phyloP scores from a whole-genome alignment of 2,797 vertebrate genomes.

The Pseudocheirus occidentalis region DNA sequence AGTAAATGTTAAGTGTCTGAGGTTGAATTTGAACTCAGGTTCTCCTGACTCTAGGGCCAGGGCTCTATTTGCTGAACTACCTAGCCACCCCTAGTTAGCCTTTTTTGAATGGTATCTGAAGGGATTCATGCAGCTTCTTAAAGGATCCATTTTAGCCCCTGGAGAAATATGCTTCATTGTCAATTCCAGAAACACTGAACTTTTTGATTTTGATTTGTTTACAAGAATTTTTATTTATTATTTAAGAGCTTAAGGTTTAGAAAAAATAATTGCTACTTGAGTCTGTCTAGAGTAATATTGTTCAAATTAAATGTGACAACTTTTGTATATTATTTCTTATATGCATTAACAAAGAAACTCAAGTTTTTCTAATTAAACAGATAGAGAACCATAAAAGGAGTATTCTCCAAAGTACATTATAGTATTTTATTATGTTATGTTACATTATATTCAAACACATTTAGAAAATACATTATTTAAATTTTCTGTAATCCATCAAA shows the following conservation, averaged over 20 bases:
- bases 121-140: constrained; percentile 19
- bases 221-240: not conserved
- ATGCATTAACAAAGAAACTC: constrained; percentile 21
- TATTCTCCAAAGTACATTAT: constrained; percentile 1
- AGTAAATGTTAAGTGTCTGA: too few species aligned
- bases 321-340: constrained; percentile 25
- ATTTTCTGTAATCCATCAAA: constrained; percentile 40
- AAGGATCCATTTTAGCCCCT: not conserved
- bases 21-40: too few species aligned
- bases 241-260: not conserved
- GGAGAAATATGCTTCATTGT: not conserved
- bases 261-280: not conserved
- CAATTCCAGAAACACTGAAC: not conserved
- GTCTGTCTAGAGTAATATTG: not conserved
- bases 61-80: too few species aligned
- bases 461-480: constrained; percentile 19
- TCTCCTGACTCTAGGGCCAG: too few species aligned
- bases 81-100: too few species aligned
- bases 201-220: not conserved
- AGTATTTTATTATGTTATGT: not conserved
- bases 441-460: not conserved
- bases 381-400: constrained; percentile 10
- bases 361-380: constrained; percentile 23
- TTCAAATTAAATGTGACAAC: not conserved
- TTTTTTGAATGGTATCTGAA: constrained; percentile 33